Conservation (phyloP, 2,797 vertebrate species). For the Cynodonichthys magdalenae region DNA sequence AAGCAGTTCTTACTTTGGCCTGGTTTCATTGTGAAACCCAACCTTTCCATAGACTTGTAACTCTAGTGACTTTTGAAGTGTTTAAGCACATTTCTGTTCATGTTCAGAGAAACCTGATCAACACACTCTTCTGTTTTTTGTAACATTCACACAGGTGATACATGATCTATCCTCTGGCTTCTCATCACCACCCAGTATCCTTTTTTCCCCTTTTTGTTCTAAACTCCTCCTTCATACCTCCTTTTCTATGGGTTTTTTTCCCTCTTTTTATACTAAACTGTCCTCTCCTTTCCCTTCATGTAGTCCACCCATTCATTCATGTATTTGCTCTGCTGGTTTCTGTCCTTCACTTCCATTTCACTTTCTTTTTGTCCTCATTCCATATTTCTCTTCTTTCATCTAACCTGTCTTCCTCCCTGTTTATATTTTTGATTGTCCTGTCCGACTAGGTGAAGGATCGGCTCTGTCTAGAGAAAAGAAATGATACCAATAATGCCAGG, state of each 20-base stretch:
- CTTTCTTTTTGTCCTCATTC: not conserved
- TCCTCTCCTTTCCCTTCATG: slow-evolving; percentile 1
- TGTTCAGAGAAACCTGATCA: slow-evolving; percentile 16
- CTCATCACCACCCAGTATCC: slow-evolving; percentile 11
- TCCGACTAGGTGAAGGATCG: not conserved
- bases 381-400: not conserved
- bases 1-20: slow-evolving; percentile 1
- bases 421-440: not conserved
- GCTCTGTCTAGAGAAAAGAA: not conserved
- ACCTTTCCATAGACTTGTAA: not conserved
- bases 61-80: not conserved
- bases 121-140: not conserved
- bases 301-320: slow-evolving; percentile 16
- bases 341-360: not conserved
- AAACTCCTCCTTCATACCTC: slow-evolving; percentile 48
- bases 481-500: not conserved
- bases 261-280: slow-evolving; percentile 25
- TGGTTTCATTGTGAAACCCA: not conserved
- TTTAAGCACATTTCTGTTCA: not conserved
- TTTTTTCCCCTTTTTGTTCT: slow-evolving; percentile 44
- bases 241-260: slow-evolving; percentile 33
- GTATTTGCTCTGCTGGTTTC: not conserved
- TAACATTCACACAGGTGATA: slow-evolving; percentile 30
- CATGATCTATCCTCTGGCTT: slow-evolving; percentile 31
- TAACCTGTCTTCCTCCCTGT: not conserved